Conservation (phyloP, 2,888 invertebrate species). For the Phortica magna region DNA sequence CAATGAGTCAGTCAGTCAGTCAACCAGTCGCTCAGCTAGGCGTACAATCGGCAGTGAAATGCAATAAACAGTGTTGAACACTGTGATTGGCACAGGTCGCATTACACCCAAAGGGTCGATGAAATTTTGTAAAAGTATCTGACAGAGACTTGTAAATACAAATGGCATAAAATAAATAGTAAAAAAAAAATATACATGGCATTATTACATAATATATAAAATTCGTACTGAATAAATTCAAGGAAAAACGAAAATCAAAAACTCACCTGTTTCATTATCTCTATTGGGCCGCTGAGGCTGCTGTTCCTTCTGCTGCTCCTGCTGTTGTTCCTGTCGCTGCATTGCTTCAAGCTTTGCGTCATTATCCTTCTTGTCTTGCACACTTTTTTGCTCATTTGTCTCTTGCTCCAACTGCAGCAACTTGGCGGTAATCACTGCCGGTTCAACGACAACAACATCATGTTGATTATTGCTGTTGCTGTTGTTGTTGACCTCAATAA, state of each 20-base stretch:
- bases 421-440: slow-evolving; percentile 9
- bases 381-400: background rate
- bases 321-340: slow-evolving; percentile 3
- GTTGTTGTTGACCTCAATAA: slow-evolving; percentile 60
- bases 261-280: slow-evolving; percentile 67
- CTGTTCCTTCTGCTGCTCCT: slow-evolving; percentile 16
- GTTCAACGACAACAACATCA: slow-evolving; percentile 3
- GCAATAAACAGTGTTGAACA: slow-evolving; percentile 10
- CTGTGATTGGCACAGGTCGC: background rate
- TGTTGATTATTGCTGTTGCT: slow-evolving; percentile 40
- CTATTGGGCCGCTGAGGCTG: slow-evolving; percentile 43
- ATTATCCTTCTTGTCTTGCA: background rate
- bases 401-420: background rate
- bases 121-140: background rate
- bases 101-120: background rate
- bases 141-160: background rate
- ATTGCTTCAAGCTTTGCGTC: slow-evolving; percentile 21
- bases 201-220: background rate
- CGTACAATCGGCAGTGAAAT: background rate
- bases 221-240: too few species aligned
- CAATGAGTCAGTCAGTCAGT: slow-evolving; percentile 42
- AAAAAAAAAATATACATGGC: too few species aligned
- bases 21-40: slow-evolving; percentile 39
- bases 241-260: background rate
- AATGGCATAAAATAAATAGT: background rate